Evolutionary conservation across 1,140 invertebrate genomes (phyloP), one percentile per base, ranked within the genome.

Genomic region (Hylyphantes graminicola): DNA sequence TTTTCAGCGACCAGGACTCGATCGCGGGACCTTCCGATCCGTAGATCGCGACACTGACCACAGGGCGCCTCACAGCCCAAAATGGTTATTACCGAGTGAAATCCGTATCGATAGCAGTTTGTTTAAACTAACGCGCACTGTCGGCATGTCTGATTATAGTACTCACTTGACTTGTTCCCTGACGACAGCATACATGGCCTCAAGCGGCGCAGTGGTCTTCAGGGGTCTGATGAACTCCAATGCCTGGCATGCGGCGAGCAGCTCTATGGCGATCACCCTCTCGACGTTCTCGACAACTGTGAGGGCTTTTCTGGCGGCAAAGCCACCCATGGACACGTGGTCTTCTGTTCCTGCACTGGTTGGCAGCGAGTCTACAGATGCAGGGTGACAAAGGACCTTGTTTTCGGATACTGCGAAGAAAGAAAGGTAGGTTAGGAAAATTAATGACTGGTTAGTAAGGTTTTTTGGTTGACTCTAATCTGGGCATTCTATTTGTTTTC

Each of bases 301-400:
- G 5, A 93, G 89, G 51, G 92, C 91, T 89, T 94, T 94, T 73
- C 94, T 88, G 0, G 94, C 94, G 0, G 94, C 89, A 88, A 93
- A 94, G 8, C 93, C 94, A 51, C 94, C 94, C 94, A 94, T 94
- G 0, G 92, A 93, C 53, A 94, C 94, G 88, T 94, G 94, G 89
- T 94, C 94, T 89, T 94, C 94, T n/a, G 93, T 93, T 50, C 93
- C 93, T 15, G 93, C 94, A 88, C 93, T 94, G 0, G 94, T 94
- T 73, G 93, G 93, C 72, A 95, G 88, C 48, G 93, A 94, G 88
- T 94, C 94, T 11, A 94, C 93, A 15, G 93, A 93, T 8, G 93
- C 91, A 11, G 94, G 94, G 89, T 94, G 94, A 87, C 94, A 94
- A 9, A 94, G 88, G 9, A 94, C 93, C 88, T 94, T 95, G 88